Percentiles rank a stretch among this genome's conserved stretches.
Evolutionary conservation across 2,113 vertebrate species (phyloP).

Genomic region (Leptobrachium leishanense): DNA sequence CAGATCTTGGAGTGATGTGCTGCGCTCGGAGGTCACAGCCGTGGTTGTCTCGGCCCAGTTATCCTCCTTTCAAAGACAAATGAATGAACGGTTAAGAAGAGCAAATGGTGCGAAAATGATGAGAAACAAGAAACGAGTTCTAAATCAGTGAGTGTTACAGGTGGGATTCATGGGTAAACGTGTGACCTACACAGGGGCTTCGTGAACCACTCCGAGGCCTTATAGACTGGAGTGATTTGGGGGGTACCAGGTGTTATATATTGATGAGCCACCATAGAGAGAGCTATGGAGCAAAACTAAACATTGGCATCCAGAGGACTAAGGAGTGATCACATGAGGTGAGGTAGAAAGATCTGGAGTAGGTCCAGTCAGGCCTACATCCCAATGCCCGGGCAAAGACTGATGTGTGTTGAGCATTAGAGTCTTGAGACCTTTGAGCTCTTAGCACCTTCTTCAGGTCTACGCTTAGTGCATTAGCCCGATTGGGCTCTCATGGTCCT

Average conservation of each 20-base stretch:
- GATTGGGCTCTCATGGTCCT: too few relatives aligned
- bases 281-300: background rate
- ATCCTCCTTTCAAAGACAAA: conserved; percentile 77
- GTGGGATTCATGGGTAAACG: background rate
- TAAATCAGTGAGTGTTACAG: background rate
- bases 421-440: too few relatives aligned
- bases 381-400: background rate
- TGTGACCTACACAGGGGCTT: background rate
- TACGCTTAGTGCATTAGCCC: too few relatives aligned
- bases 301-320: background rate
- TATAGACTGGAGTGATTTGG: background rate
- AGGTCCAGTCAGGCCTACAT: background rate
- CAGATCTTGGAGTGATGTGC: conserved; percentile 93
- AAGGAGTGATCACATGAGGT: background rate
- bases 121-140: too few relatives aligned
- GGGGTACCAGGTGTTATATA: background rate
- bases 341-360: too few relatives aligned
- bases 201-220: conserved; percentile 39
- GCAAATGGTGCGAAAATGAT: too few relatives aligned
- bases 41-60: conserved; percentile 98
- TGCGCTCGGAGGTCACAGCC: conserved; percentile 93
- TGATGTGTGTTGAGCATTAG: background rate
- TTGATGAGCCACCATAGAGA: background rate
- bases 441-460: background rate
- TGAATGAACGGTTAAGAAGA: too few relatives aligned